These are phyloP conservation scores for Magallana gigas DNA, from an alignment of 1,140 invertebrate genomes.

Conservation along the genomic window DNA sequence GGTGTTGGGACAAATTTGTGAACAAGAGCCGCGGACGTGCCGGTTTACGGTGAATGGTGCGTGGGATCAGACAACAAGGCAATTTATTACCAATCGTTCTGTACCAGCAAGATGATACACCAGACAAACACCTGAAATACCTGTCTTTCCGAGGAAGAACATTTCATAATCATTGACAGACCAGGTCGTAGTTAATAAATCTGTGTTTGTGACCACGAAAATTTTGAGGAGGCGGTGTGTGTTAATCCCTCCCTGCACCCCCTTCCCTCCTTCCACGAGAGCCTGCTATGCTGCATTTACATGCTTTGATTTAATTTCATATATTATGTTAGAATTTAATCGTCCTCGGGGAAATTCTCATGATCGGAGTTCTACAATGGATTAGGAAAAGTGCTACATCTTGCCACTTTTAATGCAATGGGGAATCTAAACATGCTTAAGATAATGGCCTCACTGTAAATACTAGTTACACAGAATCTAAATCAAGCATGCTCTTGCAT, in stretches of 20 bases:
- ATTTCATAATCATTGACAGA: too few species aligned
- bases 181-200: too few species aligned
- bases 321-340: too few species aligned
- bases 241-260: too few species aligned
- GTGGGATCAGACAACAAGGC: conserved; percentile 15
- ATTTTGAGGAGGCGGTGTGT: too few species aligned
- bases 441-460: conserved; percentile 27
- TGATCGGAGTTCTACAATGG: not conserved
- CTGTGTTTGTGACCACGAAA: too few species aligned
- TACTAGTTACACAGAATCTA: conserved; percentile 23
- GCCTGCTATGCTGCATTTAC: too few species aligned
- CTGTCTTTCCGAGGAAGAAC: too few species aligned
- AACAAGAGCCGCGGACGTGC: not conserved
- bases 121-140: too few species aligned
- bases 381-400: conserved; percentile 6
- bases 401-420: conserved; percentile 33
- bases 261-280: too few species aligned
- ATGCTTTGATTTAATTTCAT: too few species aligned
- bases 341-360: not conserved
- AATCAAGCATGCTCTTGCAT: conserved; percentile 30
- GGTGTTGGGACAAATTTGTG: not conserved
- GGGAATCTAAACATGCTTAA: conserved; percentile 29
- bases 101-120: not conserved
- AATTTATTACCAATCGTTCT: conserved; percentile 15
- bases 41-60: not conserved